Conservation (phyloP, 2,888 invertebrate species). For the Aspidiotus destructor region DNA sequence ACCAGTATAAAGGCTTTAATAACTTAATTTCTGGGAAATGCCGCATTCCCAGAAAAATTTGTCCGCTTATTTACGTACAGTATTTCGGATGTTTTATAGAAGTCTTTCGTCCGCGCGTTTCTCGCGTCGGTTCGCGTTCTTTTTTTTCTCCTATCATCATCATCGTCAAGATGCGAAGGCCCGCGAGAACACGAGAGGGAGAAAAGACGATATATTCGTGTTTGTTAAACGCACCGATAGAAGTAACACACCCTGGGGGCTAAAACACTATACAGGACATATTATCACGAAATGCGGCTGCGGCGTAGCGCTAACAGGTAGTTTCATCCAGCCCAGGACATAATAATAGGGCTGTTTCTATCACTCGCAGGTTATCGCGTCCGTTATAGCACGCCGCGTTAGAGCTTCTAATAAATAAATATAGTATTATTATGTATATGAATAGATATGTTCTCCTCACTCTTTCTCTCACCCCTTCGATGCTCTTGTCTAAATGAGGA, state of each 20-base stretch:
- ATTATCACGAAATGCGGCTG: neutral
- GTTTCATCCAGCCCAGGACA: conserved; percentile 18
- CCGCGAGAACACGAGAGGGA: neutral
- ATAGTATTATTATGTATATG: neutral
- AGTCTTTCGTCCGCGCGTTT: conserved; percentile 11
- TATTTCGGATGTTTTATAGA: conserved; percentile 4
- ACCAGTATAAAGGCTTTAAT: conserved; percentile 4
- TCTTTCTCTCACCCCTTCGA: conserved; percentile 8
- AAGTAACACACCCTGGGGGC: conserved; percentile 30
- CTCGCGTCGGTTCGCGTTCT: neutral
- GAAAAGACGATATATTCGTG: conserved; percentile 16
- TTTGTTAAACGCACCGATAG: conserved; percentile 31
- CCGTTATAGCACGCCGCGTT: conserved; percentile 26
- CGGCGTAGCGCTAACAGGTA: conserved; percentile 29
- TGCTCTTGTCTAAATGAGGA: conserved; percentile 2
- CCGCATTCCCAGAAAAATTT: conserved; percentile 25
- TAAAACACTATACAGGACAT: conserved; percentile 22
- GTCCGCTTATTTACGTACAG: conserved; percentile 10
- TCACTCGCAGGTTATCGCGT: conserved; percentile 33
- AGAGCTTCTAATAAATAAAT: conserved; percentile 27
- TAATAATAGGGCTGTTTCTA: conserved; percentile 31
- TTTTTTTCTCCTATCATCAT: too few relatives aligned
- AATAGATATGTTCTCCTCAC: conserved; percentile 16
- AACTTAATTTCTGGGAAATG: conserved; percentile 28
- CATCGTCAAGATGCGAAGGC: neutral